Evolutionary conservation across 1,140 invertebrate genomes (phyloP), one percentile per base, ranked within the genome.

Genomic region (Pantala flavescens): DNA sequence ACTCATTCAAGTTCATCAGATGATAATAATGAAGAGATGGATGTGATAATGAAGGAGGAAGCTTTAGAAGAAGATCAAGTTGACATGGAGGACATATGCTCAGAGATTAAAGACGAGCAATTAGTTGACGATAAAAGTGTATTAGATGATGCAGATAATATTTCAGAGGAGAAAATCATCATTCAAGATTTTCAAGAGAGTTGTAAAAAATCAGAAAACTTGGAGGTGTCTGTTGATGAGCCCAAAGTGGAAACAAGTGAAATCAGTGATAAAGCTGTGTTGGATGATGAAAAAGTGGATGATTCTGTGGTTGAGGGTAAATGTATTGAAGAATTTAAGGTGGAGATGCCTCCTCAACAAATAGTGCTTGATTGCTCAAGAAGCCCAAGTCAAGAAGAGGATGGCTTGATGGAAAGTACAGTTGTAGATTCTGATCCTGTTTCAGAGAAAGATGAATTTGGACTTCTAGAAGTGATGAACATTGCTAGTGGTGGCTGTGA

Each of bases 1-100:
- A 36, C 28, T 36, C 28, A 36, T 9, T 36, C 28, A 78, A 83
- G 83, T 77, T 80, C 83, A 7, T 75, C 83, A 70, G 83, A 84
- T 78, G 82, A 9, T 80, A 82, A 78, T 7, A 70, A 78, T 14
- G 63, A 73, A 9, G 71, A 73, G 70, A 21, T 28, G 14, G 23
- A n/a, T 24, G 72, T 75, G 77, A n/a, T 77, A 63, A 70, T 24
- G 16, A 71, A 43, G 21, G 71, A 71, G n/a, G 75, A 43, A 19
- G 72, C 76, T 71, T 77, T 63, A 42, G 79, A 80, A 75, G 42
- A 75, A 43, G 78, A 80, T 16, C 78, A 79, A 72, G 76, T 71
- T 21, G 77, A 77, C 16, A 76, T 76, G 9, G 79, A 80, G 11
- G 81, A 82, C 76, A 79, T 82, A 71, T 80, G 82, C 72, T 78